Percentiles rank a stretch among this genome's conserved stretches.
These are phyloP conservation scores for Grammomys surdaster DNA, from an alignment of 2,113 vertebrate genomes.

Conservation along the genomic window DNA sequence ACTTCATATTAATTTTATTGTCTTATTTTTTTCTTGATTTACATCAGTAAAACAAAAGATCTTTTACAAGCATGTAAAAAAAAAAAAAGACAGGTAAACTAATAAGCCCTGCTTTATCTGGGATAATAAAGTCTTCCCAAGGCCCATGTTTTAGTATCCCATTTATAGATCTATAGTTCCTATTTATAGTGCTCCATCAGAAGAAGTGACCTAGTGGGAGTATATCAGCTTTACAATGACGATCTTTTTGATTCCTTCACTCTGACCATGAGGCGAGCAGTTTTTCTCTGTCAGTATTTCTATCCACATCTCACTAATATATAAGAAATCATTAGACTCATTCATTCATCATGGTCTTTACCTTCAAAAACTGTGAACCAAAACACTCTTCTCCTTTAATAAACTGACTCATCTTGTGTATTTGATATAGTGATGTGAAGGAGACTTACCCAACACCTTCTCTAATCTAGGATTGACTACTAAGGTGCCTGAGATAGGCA, in stretches of 20 bases:
- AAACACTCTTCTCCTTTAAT: background rate
- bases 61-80: background rate
- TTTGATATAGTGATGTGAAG: background rate
- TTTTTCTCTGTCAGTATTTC: background rate
- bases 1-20: background rate
- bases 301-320: too few relatives aligned
- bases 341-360: background rate
- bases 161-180: background rate
- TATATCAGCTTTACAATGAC: background rate
- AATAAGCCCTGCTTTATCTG: background rate
- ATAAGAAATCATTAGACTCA: background rate
- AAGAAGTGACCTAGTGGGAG: background rate
- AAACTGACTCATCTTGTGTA: background rate
- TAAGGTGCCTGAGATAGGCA: background rate
- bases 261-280: background rate
- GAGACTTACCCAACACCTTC: background rate
- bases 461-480: background rate
- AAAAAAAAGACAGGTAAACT: background rate
- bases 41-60: background rate
- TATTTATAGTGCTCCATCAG: too few relatives aligned
- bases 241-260: background rate
- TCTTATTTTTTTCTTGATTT: background rate
- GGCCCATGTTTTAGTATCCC: background rate
- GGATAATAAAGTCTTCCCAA: background rate
- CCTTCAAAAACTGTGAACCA: background rate